Percentiles rank a stretch among this genome's conserved stretches.
These are phyloP conservation scores for Spinus olivaceus DNA, from an alignment of 2,797 vertebrate species.

Conservation along the genomic window DNA sequence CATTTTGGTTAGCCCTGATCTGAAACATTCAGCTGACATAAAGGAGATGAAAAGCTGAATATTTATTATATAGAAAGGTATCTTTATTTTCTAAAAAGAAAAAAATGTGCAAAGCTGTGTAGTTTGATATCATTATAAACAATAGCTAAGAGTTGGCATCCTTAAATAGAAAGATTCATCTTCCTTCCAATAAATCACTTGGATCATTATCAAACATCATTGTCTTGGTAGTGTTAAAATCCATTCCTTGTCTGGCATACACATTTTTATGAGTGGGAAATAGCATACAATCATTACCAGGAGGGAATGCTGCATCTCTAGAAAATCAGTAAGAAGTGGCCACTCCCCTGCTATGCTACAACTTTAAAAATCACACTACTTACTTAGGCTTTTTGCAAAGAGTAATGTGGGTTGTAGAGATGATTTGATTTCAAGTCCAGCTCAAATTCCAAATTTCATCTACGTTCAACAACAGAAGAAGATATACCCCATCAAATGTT, in stretches of 20 bases:
- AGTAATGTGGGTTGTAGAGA: neutral
- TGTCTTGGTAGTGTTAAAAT: conserved; percentile 3
- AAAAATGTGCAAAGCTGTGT: neutral
- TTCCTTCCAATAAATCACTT: neutral
- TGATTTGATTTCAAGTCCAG: neutral
- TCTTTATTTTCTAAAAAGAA: conserved; percentile 18
- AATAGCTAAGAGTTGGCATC: neutral
- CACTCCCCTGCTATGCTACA: neutral
- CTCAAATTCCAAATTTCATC: neutral
- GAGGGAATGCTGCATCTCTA: neutral
- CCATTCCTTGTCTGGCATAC: neutral
- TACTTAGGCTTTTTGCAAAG: neutral
- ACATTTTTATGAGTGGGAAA: neutral
- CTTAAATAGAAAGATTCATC: neutral
- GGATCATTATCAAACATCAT: neutral
- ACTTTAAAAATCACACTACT: neutral
- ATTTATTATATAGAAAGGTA: neutral
- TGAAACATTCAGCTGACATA: neutral
- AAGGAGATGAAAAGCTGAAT: neutral
- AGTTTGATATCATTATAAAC: conserved; percentile 3
- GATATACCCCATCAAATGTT: neutral
- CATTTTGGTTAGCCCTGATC: neutral
- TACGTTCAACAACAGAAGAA: neutral
- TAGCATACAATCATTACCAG: neutral
- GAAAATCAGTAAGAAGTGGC: neutral